Base-by-base conservation (phyloP, 2,888 invertebrate genomes). In the Acronicta alni region DNA sequence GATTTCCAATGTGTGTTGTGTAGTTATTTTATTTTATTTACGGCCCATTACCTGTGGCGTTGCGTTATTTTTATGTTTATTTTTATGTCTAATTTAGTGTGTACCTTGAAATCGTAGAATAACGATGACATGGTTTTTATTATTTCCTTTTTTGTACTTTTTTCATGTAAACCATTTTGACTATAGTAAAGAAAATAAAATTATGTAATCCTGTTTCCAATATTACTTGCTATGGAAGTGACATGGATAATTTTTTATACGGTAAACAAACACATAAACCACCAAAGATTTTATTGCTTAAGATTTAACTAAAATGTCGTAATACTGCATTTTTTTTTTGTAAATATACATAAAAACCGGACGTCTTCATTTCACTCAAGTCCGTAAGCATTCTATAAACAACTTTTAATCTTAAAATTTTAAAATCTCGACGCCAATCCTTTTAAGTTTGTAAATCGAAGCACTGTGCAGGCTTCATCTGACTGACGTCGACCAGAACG, bases 381-480 rank as follows among this genome's bases (percentile, higher is more conserved):
- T 66, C 53, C 43, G 17, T 49, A 61, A 70, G 47, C 45, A 65
- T 59, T 67, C 20, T 55, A 49, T 59, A 70, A 59, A 71, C 74
- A 68, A 66, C 44, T 57, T 75, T 75, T 57, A 70, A 74, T 74
- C 51, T 60, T 71, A 63, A 67, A 84, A 83, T 81, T 84, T 82
- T 76, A 77, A 86, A 89, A 86, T 85, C 85, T 85, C 82, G 61
- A 77, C 83, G 75, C 72, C 82, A 85, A 87, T 89, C 86, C 89
- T 87, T 88, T 88, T 83, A 86, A 86, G 81, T 88, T 86, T 86
- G 84, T 85, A 89, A 86, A 88, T 87, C 81, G 85, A 83, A 78
- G 77, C 80, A 85, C 81, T 85, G 84, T 84, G 82, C 84, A 87
- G 81, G 83, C 85, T 87, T 86, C 87, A 86, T 86, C 80, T 85